These are phyloP conservation scores for Tryphoninae sp. DNA, from an alignment of 2,888 invertebrate species.

Conservation along the genomic window DNA sequence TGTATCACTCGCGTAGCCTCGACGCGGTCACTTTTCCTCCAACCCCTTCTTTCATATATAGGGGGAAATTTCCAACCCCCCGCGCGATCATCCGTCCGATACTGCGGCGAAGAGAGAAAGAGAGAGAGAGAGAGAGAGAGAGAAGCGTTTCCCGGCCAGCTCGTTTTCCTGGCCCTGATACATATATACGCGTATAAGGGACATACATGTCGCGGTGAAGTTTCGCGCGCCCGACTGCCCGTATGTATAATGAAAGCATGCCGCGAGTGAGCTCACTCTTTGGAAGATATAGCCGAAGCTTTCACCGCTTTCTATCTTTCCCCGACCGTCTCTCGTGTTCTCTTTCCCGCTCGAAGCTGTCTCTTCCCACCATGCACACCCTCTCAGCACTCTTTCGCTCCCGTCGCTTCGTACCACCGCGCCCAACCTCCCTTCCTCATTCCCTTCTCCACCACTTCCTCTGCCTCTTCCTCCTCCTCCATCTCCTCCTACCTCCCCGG, in stretches of 20 bases:
- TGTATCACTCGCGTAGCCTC: conserved; percentile 33
- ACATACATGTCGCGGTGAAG: conserved; percentile 58
- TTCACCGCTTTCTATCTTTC: conserved; percentile 70
- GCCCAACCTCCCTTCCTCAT: not conserved
- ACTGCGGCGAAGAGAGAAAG: conserved; percentile 57
- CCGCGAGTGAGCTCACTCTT: conserved; percentile 65
- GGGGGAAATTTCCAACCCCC: conserved; percentile 23
- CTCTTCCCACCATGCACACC: conserved; percentile 40
- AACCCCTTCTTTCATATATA: conserved; percentile 57
- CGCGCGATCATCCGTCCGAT: conserved; percentile 19
- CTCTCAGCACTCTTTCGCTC: conserved; percentile 48
- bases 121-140: conserved; percentile 54
- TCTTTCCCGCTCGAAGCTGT: conserved; percentile 47
- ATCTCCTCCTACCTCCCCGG: conserved; percentile 18
- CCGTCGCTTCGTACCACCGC: not conserved
- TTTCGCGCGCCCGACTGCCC: conserved; percentile 69
- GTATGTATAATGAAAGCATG: conserved; percentile 74
- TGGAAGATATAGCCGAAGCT: conserved; percentile 70
- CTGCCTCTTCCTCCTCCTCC: not conserved
- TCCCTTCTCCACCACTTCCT: not conserved
- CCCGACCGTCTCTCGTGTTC: conserved; percentile 60
- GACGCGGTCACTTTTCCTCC: conserved; percentile 35
- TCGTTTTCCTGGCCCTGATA: conserved; percentile 29
- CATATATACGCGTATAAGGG: conserved; percentile 19
- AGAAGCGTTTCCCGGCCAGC: conserved; percentile 67